These are phyloP conservation scores for Notarius quadriscutis DNA, from an alignment of 2,113 vertebrate genomes.

Conservation along the genomic window DNA sequence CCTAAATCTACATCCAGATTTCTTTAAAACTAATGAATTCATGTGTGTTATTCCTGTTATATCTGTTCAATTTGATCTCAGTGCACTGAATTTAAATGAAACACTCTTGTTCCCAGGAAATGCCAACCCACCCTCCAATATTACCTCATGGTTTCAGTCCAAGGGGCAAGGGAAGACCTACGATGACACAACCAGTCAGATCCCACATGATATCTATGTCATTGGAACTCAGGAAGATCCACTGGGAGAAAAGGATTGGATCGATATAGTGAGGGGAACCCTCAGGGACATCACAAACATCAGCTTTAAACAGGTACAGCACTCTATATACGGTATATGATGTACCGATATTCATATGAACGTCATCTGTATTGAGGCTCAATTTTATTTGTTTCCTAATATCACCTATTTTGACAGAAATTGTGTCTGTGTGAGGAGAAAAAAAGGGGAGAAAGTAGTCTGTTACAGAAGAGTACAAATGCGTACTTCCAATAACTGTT, in stretches of 20 bases:
- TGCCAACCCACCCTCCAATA: constrained; percentile 83
- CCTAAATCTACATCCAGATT: background rate
- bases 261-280: constrained; percentile 80
- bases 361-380: background rate
- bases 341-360: background rate
- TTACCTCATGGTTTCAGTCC: constrained; percentile 94
- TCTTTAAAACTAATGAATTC: background rate
- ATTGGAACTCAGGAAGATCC: constrained; percentile 95
- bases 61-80: background rate
- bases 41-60: no score
- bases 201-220: constrained; percentile 96
- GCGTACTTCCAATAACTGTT: background rate
- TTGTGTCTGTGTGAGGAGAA: background rate
- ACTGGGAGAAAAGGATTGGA: constrained; percentile 89
- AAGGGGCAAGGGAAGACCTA: constrained; percentile 93
- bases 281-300: constrained; percentile 90
- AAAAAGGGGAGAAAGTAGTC: background rate
- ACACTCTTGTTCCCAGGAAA: constrained; percentile 75
- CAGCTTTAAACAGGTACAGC: constrained; percentile 86
- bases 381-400: background rate
- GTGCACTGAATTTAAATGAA: background rate
- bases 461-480: background rate
- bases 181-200: constrained; percentile 92
- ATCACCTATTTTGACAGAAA: background rate
- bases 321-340: constrained; percentile 47